Percentiles rank a stretch among this genome's conserved stretches.
Conservation (phyloP, 35 echinoderm and acorn worm species). For the Anneissia japonica region DNA sequence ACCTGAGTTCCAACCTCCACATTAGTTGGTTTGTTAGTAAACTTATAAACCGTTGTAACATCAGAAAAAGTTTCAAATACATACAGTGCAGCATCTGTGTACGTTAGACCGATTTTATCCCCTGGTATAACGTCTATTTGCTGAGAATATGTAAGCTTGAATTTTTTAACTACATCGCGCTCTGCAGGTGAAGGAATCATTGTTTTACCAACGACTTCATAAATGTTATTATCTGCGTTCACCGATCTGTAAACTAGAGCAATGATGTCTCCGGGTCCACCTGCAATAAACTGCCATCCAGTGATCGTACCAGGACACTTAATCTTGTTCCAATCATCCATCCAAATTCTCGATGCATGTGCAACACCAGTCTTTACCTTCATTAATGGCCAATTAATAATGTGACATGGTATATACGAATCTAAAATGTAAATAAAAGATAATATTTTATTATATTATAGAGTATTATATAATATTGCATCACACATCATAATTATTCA, state of each 20-base stretch:
- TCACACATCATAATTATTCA: no score
- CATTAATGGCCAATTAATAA: not conserved
- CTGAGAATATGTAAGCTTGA: not conserved
- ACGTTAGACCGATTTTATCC: not conserved
- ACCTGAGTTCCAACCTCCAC: not conserved
- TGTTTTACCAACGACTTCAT: not conserved
- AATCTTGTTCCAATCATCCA: not conserved
- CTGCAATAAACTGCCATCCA: not conserved
- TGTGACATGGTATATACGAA: not conserved
- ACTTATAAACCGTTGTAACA: not conserved
- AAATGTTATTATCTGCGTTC: not conserved
- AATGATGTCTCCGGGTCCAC: not conserved
- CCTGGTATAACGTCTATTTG: not conserved
- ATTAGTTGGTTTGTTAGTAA: not conserved
- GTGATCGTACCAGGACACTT: not conserved
- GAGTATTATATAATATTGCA: no score
- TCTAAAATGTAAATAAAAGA: no score
- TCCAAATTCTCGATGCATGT: not conserved
- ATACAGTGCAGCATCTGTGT: not conserved
- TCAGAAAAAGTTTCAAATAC: not conserved
- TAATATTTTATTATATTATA: no score
- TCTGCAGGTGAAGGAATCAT: not conserved
- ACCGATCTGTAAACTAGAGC: not conserved
- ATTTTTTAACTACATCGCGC: not conserved
- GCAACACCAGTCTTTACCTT: not conserved